Evolutionary conservation across 2,888 invertebrate species (phyloP), one percentile per base, ranked within the genome.

Genomic region (Sarcophaga caerulescens): DNA sequence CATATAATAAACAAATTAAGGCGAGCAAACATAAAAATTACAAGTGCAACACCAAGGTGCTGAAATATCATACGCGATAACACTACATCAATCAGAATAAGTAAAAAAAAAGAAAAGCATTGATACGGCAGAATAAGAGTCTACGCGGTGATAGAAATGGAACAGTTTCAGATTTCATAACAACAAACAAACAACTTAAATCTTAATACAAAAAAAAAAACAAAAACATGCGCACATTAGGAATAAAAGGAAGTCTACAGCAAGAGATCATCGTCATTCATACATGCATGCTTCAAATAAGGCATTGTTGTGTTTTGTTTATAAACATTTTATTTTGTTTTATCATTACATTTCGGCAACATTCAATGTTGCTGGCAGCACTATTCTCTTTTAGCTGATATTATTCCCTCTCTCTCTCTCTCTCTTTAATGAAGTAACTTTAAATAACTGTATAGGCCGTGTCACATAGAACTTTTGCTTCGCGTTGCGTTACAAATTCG

Each of bases 1-100:
- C 23, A 60, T 74, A 77, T 84, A 83, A 86, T 75, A 84, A 84
- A 86, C 84, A 86, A 86, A 81, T 86, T 81, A 78, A 60, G 47
- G 68, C 65, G 44, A 82, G 60, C 47, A 60, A 21, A 63, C 75
- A 68, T 44, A 52, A 68, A 82, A 66, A 75, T 79, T 68, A 68
- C 76, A 76, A 82, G 76, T 76, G 75, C 66, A 79, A 78, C 25
- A 66, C 47, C 19, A 65, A 85, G 70, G 78, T 85, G 85, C 66
- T 81, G 78, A 85, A 79, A 76, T 69, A n/a, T 68, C 71, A 71
- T 45, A 59, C 47, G 52, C 70, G 47, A 74, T 75, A 80, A 80
- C 25, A 21, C 14, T 45, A 71, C 23, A 62, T 52, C 52, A 52
- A 52, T 52, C 52, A 52, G 52, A 14, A 25, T 17, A 57, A 59